Percentiles rank a stretch among this genome's conserved stretches.
These are phyloP conservation scores for Paralichthys olivaceus DNA, from an alignment of 2,113 vertebrate genomes.

Conservation along the genomic window DNA sequence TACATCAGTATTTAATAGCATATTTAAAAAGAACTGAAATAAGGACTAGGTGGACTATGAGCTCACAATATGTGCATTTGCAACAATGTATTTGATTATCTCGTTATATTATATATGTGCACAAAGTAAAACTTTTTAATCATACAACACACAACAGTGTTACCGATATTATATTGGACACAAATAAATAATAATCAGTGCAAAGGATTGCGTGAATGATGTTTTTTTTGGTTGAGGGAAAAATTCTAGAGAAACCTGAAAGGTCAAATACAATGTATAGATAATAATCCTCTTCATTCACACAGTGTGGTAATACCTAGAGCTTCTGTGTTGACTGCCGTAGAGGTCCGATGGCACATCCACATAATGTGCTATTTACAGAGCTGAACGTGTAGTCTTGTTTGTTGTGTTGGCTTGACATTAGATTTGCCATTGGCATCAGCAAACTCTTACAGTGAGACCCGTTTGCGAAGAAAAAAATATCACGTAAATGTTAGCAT, in stretches of 20 bases:
- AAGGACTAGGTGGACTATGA: slow-evolving; percentile 54
- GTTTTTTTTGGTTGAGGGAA: background rate
- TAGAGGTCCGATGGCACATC: background rate
- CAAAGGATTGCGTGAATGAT: slow-evolving; percentile 19
- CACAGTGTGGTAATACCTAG: too few species aligned
- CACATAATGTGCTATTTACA: too few species aligned
- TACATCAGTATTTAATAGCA: slow-evolving; percentile 57
- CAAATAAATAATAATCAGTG: slow-evolving; percentile 67
- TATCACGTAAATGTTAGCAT: too few species aligned
- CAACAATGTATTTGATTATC: slow-evolving; percentile 40
- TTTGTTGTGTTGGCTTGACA: too few species aligned
- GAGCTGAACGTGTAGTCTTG: too few species aligned
- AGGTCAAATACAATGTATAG: background rate
- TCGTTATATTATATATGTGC: slow-evolving; percentile 51
- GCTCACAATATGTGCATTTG: slow-evolving; percentile 68
- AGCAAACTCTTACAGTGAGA: too few species aligned
- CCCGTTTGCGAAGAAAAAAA: too few species aligned
- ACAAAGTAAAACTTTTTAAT: slow-evolving; percentile 59
- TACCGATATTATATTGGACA: slow-evolving; percentile 59
- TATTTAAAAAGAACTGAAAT: slow-evolving; percentile 48
- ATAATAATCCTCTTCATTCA: background rate
- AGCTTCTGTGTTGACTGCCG: background rate
- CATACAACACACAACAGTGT: slow-evolving; percentile 50
- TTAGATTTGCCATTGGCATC: too few species aligned
- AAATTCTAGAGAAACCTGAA: background rate